A percentile compares a stretch with the other conserved stretches of the same genome.
Evolutionary conservation across 1,140 invertebrate genomes (phyloP).

Genomic region (Caenorhabditis tropicalis): DNA sequence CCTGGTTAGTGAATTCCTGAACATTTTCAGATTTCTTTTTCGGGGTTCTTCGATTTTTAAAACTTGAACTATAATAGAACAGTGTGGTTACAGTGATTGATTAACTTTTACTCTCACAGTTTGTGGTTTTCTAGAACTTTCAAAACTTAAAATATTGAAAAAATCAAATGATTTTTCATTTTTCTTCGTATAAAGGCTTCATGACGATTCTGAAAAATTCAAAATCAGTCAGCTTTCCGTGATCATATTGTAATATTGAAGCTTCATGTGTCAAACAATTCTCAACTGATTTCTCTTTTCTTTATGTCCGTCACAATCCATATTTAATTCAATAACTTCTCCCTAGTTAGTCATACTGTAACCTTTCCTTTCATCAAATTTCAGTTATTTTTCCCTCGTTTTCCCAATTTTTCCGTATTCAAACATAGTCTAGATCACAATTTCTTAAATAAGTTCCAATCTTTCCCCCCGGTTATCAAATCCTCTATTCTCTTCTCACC

Average conservation of each 20-base stretch:
- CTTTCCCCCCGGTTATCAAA: not conserved
- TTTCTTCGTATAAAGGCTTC: no score
- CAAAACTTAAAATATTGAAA: no score
- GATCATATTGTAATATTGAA: not conserved
- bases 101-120: slow-evolving; percentile 2
- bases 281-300: not conserved
- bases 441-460: not conserved
- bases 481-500: not conserved
- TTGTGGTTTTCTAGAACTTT: not conserved
- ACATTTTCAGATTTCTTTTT: not conserved
- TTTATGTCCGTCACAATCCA: not conserved
- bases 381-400: not conserved
- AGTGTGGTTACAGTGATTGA: not conserved
- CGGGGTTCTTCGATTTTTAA: not conserved
- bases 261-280: slow-evolving; percentile 1
- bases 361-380: not conserved
- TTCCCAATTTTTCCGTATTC: not conserved
- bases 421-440: no score
- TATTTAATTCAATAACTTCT: not conserved
- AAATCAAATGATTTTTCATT: slow-evolving; percentile 41
- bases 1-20: slow-evolving; percentile 61
- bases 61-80: not conserved
- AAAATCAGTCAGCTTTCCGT: slow-evolving; percentile 14
- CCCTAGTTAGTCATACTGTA: not conserved
- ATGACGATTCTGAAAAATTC: no score